Percentiles rank a stretch among this genome's conserved stretches.
These are phyloP conservation scores for Laticauda colubrina DNA, from an alignment of 2,113 vertebrate species.

Conservation along the genomic window DNA sequence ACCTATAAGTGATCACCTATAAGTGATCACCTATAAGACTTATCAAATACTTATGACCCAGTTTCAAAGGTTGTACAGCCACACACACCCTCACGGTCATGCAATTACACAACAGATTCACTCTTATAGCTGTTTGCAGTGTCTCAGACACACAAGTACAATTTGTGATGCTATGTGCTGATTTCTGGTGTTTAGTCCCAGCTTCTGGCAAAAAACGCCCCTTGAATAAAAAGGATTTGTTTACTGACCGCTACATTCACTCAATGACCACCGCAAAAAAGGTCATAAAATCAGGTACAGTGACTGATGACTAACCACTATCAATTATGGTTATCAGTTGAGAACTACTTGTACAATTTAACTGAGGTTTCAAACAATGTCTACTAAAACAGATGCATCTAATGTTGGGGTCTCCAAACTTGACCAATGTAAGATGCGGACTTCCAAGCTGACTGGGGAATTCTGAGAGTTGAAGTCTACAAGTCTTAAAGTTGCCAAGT, in stretches of 20 bases:
- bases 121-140: no score
- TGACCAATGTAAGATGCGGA: background rate
- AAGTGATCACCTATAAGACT: no score
- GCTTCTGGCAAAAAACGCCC: background rate
- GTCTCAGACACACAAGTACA: background rate
- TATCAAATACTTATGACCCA: background rate
- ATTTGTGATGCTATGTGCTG: background rate
- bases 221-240: background rate
- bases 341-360: background rate
- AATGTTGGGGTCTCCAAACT: background rate
- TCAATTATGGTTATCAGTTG: background rate
- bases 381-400: background rate
- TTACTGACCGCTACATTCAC: background rate
- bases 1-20: background rate
- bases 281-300: background rate
- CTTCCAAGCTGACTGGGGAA: background rate
- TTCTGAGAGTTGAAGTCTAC: background rate
- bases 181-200: background rate
- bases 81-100: rapidly evolving
- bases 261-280: background rate
- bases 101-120: background rate
- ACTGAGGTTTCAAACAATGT: background rate
- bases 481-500: background rate
- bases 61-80: background rate
- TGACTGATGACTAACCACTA: background rate